Base-by-base conservation (phyloP, 2,113 vertebrate species). In the Tamias sibiricus region DNA sequence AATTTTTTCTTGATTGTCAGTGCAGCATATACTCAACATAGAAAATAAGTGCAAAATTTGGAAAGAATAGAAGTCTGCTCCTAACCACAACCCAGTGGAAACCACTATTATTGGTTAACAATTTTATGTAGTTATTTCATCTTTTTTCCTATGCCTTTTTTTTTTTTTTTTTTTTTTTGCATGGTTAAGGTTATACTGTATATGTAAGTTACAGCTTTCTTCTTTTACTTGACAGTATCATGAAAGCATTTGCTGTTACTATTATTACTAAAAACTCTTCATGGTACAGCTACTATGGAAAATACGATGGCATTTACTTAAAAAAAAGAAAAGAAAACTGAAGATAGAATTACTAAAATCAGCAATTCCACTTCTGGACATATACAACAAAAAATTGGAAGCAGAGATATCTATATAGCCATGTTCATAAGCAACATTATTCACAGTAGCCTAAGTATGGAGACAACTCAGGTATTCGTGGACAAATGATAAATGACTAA, bases 161-260 rank as follows among this genome's bases (percentile, higher is more conserved):
- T 76, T 71, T 93, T 79, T 35, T 82, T 69, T 11, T 12, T 76
- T 71, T 93, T 79, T 89, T 89, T 96, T 92, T 4, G n/a, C 28
- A 49, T 44, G 72, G 10, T 87, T 64, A 57, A 79, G 32, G 44
- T 90, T 95, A 69, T 42, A 54, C 57, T 80, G 1, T 84, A 57
- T 77, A n/a, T 90, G 42, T 90, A 68, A 85, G 28, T 83, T 92
- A 79, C 24, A 87, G 37, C 75, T 94, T 72, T 47, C 52, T 95
- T 59, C 89, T 84, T 93, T 59, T 20, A 79, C 26, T 86, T 86
- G 74, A 49, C 7, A 24, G 22, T 91, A 52, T 94, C 76, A 14
- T 94, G 75, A 82, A 88, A 91, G 47, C 24, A 77, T 95, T 93
- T 88, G 68, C 17, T 89, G 5, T 83, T 94, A 54, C 81, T 95